Evolutionary conservation across 1,140 invertebrate species (phyloP), one percentile per base, ranked within the genome.

Genomic region (Brachionus angularis): DNA sequence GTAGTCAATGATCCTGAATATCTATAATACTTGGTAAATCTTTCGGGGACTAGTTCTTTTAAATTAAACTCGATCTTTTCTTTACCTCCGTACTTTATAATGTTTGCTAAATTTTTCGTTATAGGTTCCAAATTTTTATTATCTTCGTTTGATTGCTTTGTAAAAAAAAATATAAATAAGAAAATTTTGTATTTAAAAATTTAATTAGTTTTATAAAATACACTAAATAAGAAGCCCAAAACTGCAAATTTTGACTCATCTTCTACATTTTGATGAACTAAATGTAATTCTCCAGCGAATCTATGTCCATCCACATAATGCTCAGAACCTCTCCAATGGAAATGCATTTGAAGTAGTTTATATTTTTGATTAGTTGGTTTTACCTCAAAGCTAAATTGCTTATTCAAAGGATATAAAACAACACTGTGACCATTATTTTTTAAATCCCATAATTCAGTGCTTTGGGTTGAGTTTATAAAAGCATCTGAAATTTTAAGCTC

Each of bases 1-100:
- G 91, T 93, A 0, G 91, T 94, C 33, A 94, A 79, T 1, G 91
- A 93, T 0, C 91, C 91, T 46, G 86, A 84, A 79, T 94, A 95
- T 1, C 87, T 76, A 75, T 88, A 89, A 23, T 67, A 67, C 34
- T 36, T 46, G 23, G 14, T 21, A 10, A 67, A 46, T 12, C 33
- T 27, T 12, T 25, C 31, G 8, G 62, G 62, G 21, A 67, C 47
- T 8, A 67, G 18, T 23, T 36, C 29, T 12, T 14, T 7, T 21
- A 67, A 27, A 33, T 27, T 46, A 50, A 67, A 67, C 10, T 67
- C 42, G 36, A 50, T 67, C 14, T 16, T 47, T 7, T 3, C 25
- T 23, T 0, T 29, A 3, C 29, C 21, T 1, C 25, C 31, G 34
- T 31, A 46, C 47, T 50, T 46, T 1, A 46, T 14, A 25, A 67